Evolutionary conservation across 1,140 invertebrate genomes (phyloP), one percentile per base, ranked within the genome.

Genomic region (Ylistrum balloti): DNA sequence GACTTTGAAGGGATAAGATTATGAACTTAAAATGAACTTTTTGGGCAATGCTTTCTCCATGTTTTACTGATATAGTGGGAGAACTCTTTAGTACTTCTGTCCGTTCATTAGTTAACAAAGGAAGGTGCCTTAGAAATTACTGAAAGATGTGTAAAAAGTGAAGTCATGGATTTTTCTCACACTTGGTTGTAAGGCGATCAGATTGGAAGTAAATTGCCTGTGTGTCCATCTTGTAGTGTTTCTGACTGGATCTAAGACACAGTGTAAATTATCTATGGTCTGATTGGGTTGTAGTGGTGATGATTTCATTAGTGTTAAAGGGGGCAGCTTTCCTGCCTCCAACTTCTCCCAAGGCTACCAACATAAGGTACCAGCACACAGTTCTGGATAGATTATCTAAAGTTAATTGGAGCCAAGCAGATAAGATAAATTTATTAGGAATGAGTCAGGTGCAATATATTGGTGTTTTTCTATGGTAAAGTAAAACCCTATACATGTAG

Each of bases 351-450:
- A 5, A 3, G 56, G 56, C 22, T 45, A 45, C 7, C 56, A 74
- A 28, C 22, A 74, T 74, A 74, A 28, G 56, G 56, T 74, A 74
- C 22, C n/a, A 74, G 56, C 22, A 38, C 35, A 38, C 35, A 7
- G 56, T 28, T 74, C 17, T 5, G 56, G 56, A 28, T 22, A 28
- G 56, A 74, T 74, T 74, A 74, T 74, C 56, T 74, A 74, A n/a
- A 74, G 56, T 74, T 74, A 74, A 74, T 74, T 74, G 56, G 56
- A 74, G 56, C 56, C 56, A 9, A 74, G 22, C n/a, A 74, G 56
- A 74, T 48, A 48, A 48, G 20, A 22, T 28, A 74, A 17, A 74
- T 28, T n/a, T 74, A 74, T 74, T n/a, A 28, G 22, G 22, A 74
- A 74, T 74, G 56, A 74, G 22, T 74, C 56, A 28, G 56, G 17